Conservation (phyloP, 1,140 invertebrate species). For the Piezodorus guildinii region DNA sequence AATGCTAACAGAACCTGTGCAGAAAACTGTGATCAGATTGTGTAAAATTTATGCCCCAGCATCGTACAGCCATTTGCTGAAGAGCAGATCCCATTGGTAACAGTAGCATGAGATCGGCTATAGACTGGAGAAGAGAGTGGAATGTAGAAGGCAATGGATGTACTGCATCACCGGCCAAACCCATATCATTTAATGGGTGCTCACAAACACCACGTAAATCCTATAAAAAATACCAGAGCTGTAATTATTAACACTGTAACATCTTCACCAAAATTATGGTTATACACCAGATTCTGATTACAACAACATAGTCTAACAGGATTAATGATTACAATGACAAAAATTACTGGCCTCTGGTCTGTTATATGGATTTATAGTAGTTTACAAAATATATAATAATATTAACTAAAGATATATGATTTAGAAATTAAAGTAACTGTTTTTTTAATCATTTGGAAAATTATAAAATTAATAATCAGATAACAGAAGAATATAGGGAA, state of each 20-base stretch:
- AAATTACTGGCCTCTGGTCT: too few relatives aligned
- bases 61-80: conserved; percentile 83
- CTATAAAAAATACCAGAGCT: conserved; percentile 27
- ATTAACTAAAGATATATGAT: too few relatives aligned
- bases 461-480: too few relatives aligned
- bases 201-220: conserved; percentile 52
- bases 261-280: too few relatives aligned
- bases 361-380: too few relatives aligned
- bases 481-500: too few relatives aligned
- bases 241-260: neutral
- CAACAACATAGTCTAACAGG: too few relatives aligned
- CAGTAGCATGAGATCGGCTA: conserved; percentile 84
- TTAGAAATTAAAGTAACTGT: too few relatives aligned
- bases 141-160: conserved; percentile 70
- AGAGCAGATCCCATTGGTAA: conserved; percentile 75
- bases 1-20: conserved; percentile 49
- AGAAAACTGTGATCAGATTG: conserved; percentile 83
- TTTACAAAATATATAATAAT: too few relatives aligned
- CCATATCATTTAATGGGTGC: conserved; percentile 69
- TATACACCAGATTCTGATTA: too few relatives aligned
- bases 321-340: too few relatives aligned
- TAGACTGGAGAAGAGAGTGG: conserved; percentile 78
- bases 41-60: conserved; percentile 83
- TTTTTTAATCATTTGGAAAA: too few relatives aligned
- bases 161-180: conserved; percentile 66